Conservation (phyloP, 1,140 invertebrate species). For the Heliconius melpomene region DNA sequence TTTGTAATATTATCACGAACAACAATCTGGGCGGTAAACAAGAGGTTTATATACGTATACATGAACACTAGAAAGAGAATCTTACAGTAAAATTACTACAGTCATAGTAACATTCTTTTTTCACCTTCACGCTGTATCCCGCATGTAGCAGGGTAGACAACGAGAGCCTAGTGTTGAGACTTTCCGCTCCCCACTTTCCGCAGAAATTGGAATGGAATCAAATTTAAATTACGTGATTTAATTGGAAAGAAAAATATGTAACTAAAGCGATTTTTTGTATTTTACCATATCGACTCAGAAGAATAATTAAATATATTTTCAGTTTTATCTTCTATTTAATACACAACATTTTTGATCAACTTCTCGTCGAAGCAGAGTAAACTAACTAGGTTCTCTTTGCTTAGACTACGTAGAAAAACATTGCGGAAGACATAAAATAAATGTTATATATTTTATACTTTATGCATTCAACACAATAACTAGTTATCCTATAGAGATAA, state of each 20-base stretch:
- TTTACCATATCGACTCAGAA: too few species aligned
- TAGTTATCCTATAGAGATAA: constrained; percentile 28
- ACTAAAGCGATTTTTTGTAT: too few species aligned
- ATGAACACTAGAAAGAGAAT: not conserved
- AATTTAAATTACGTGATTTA: too few species aligned
- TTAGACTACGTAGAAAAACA: not conserved
- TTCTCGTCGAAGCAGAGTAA: not conserved
- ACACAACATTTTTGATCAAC: not conserved
- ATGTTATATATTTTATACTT: not conserved
- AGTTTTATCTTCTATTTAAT: too few species aligned
- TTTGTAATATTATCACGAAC: constrained; percentile 66
- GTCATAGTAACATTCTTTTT: too few species aligned
- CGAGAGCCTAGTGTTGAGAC: too few species aligned
- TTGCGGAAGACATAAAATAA: not conserved
- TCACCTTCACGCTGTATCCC: too few species aligned
- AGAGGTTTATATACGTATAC: constrained; percentile 26
- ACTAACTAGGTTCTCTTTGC: not conserved
- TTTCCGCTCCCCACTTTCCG: too few species aligned
- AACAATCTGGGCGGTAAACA: constrained; percentile 55
- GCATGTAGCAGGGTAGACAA: too few species aligned
- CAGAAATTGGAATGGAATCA: too few species aligned
- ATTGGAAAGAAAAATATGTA: too few species aligned
- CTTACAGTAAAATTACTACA: not conserved
- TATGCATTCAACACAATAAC: not conserved
- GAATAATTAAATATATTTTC: too few species aligned